phyloP scores from a whole-genome alignment of 23 tunicate genomes.

The Clavelina lepadiformis region DNA sequence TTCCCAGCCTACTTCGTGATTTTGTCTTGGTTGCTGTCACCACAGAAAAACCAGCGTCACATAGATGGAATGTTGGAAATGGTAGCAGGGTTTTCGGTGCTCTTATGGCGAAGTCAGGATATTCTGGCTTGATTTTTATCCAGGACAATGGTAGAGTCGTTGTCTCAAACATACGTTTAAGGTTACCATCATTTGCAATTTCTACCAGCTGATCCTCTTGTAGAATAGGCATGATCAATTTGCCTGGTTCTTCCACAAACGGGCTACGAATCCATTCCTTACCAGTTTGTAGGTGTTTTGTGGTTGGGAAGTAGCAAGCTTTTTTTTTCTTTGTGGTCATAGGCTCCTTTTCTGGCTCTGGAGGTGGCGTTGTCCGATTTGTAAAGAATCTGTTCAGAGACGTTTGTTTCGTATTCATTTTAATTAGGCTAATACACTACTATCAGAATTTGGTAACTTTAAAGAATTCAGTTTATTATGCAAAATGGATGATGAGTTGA shows the following conservation, averaged over 20 bases:
- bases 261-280: conserved; percentile 21
- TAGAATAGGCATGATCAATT: neutral
- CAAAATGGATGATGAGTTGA: too few relatives aligned
- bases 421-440: too few relatives aligned
- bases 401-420: too few relatives aligned
- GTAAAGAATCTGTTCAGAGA: too few relatives aligned
- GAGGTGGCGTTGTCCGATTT: too few relatives aligned
- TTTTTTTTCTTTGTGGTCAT: too few relatives aligned
- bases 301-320: conserved; percentile 10
- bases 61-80: conserved; percentile 21
- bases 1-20: conserved; percentile 5
- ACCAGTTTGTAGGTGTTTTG: conserved; percentile 8
- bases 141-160: conserved; percentile 17
- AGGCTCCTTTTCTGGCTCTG: too few relatives aligned
- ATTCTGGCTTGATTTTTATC: conserved; percentile 16
- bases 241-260: conserved; percentile 1
- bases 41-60: conserved; percentile 22
- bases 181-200: conserved; percentile 13
- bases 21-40: conserved; percentile 18
- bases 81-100: conserved; percentile 20
- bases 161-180: conserved; percentile 6
- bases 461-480: too few relatives aligned
- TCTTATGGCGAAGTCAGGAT: conserved; percentile 17
- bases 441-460: too few relatives aligned
- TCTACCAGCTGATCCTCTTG: conserved; percentile 18